Base-by-base conservation (phyloP, 2,113 vertebrate genomes). In the Atractosteus spatula region DNA sequence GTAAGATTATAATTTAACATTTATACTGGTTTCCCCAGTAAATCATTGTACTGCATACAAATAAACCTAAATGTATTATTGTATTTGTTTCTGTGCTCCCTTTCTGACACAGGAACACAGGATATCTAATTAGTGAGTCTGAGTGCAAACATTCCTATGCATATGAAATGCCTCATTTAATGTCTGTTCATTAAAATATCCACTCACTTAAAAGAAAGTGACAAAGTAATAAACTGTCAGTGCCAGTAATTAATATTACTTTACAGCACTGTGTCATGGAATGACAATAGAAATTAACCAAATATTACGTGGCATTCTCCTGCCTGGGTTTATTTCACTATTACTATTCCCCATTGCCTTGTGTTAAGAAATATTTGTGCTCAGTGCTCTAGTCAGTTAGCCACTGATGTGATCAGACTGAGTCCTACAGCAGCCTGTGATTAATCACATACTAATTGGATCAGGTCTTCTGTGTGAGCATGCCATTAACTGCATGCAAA, bases 401-500 rank as follows among this genome's bases (percentile, higher is more conserved):
- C 44, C 67, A 73, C 80, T 57, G 41, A 3, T 67, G 55, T 13
- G 45, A 64, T 74, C 77, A 70, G 4, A 63, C 62, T 80, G 68
- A 80, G 70, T 80, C 74, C 69, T 79, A 74, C 16, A 77, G n/a
- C 55, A 77, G 70, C 10, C 57, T 62, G 55, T 74, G 69, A 84
- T 87, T 86, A 84, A 85, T 84, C 77, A 82, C 74, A 59, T 66
- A 70, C 62, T 85, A 86, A 87, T 75, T 84, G 55, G 16, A 76
- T 86, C 67, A 77, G 81, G 81, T 81, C 45, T 82, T 85, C 71
- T 75, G 8, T 71, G 73, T 82, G 74, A 79, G 43, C 80, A 83
- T 72, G 41, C 81, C 79, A 74, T 47, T 80, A 81, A 63, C 29
- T 70, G 55, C 55, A 55, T 62, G 71, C 62, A 78, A 83, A 69